A percentile compares a stretch with the other conserved stretches of the same genome.
phyloP scores from a whole-genome alignment of 2,113 vertebrate species.

The Shinisaurus crocodilurus region DNA sequence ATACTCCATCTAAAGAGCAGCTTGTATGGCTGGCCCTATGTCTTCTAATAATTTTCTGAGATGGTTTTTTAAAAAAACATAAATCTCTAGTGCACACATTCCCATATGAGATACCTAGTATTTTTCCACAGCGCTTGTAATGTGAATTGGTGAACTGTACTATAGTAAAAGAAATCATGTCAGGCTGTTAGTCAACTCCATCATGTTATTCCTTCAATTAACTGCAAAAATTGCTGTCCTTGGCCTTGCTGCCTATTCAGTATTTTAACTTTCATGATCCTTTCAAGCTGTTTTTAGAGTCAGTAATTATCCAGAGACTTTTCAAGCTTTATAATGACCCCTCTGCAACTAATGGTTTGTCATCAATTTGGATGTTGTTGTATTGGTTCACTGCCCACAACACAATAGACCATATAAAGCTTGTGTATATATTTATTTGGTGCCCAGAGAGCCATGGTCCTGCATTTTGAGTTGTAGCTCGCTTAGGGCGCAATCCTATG shows the following conservation, averaged over 20 bases:
- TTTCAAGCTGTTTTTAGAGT: background rate
- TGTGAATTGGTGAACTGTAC: background rate
- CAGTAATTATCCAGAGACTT: background rate
- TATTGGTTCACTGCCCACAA: background rate
- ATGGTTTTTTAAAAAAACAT: background rate
- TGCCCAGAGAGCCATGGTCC: background rate
- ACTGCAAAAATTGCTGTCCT: background rate
- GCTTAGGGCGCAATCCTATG: no score
- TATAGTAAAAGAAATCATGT: background rate
- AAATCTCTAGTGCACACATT: slow-evolving; percentile 3
- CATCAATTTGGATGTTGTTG: background rate
- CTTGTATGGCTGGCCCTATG: slow-evolving; percentile 20
- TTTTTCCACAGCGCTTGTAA: background rate
- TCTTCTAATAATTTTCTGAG: slow-evolving; percentile 8
- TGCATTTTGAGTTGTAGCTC: background rate
- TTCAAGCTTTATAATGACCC: background rate
- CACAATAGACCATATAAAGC: background rate
- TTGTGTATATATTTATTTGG: background rate
- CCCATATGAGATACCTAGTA: background rate
- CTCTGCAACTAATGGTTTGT: background rate
- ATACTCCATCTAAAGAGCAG: background rate
- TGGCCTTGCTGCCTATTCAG: slow-evolving; percentile 8
- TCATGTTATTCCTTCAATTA: background rate
- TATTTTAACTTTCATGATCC: background rate
- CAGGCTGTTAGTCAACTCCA: background rate